These are phyloP conservation scores for Morbakka virulenta DNA, from an alignment of 30 jellyfish, hydroid and myxozoan genomes.

Conservation along the genomic window DNA sequence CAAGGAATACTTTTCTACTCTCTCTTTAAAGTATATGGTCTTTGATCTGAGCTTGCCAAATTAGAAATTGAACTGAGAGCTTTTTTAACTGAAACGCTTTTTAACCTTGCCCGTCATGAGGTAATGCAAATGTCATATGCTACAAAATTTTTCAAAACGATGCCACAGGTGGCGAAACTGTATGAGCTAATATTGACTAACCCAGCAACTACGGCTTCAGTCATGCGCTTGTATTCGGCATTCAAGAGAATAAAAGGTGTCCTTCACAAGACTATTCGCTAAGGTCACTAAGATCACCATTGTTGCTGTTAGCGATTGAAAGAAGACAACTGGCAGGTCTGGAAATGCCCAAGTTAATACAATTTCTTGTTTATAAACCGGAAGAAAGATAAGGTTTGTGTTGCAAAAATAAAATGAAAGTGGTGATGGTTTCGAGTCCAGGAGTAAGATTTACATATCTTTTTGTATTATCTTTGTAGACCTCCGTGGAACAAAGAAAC, in stretches of 20 bases:
- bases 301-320: slow-evolving; percentile 13
- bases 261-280: slow-evolving; percentile 7
- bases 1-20: too few species aligned
- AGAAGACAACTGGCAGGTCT: slow-evolving; percentile 7
- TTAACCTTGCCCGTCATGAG: slow-evolving; percentile 9
- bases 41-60: slow-evolving; percentile 2
- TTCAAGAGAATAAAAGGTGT: slow-evolving; percentile 13
- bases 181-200: slow-evolving; percentile 22
- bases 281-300: slow-evolving; percentile 1
- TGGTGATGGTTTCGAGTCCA: too few species aligned
- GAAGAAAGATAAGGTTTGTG: too few species aligned
- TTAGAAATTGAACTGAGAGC: slow-evolving; percentile 25
- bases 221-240: slow-evolving; percentile 34
- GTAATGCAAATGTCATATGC: not conserved
- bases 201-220: slow-evolving; percentile 24
- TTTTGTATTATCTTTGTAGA: slow-evolving; percentile 20
- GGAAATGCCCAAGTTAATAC: too few species aligned
- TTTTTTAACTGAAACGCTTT: not conserved
- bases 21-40: too few species aligned
- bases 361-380: too few species aligned
- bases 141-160: slow-evolving; percentile 1
- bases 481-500: slow-evolving; percentile 75
- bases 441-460: too few species aligned
- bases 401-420: too few species aligned
- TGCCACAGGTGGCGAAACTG: slow-evolving; percentile 37